These are phyloP conservation scores for Lasioglossum lativentre DNA, from an alignment of 2,888 invertebrate species.

Conservation along the genomic window DNA sequence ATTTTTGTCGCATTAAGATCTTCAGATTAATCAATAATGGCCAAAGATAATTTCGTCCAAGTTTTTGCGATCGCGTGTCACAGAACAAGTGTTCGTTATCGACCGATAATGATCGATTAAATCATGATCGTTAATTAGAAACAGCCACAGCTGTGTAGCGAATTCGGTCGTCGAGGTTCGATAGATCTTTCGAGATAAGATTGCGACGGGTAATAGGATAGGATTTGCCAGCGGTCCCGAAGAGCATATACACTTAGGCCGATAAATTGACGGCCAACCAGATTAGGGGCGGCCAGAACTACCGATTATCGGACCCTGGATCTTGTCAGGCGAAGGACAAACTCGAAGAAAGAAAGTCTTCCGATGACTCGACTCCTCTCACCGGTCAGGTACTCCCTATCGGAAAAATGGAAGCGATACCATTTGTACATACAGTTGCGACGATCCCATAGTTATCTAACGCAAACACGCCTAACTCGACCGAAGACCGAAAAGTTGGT, in stretches of 20 bases:
- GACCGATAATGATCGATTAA: not conserved
- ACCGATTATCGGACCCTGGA: not conserved
- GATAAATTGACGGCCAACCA: not conserved
- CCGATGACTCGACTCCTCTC: not conserved
- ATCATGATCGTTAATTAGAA: not conserved
- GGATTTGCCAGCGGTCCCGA: not conserved
- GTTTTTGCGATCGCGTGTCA: not conserved
- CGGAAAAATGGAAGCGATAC: not conserved
- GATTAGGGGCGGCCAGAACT: not conserved
- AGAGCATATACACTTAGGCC: not conserved
- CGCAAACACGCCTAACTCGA: not conserved
- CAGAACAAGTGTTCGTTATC: not conserved
- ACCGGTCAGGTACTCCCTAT: not conserved
- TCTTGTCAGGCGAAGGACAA: not conserved
- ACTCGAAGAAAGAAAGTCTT: not conserved
- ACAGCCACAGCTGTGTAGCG: not conserved
- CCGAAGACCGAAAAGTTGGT: too few species aligned
- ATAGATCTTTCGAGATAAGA: not conserved
- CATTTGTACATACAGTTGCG: conserved; percentile 20
- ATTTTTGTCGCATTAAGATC: too few species aligned
- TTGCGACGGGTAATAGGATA: not conserved
- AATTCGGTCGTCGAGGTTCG: not conserved
- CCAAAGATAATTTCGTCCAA: not conserved
- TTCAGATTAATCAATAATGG: not conserved
- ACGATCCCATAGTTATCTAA: not conserved